Percentiles rank a stretch among this genome's conserved stretches.
Conservation (phyloP, 2,888 invertebrate genomes). For the Eupsilia transversa region DNA sequence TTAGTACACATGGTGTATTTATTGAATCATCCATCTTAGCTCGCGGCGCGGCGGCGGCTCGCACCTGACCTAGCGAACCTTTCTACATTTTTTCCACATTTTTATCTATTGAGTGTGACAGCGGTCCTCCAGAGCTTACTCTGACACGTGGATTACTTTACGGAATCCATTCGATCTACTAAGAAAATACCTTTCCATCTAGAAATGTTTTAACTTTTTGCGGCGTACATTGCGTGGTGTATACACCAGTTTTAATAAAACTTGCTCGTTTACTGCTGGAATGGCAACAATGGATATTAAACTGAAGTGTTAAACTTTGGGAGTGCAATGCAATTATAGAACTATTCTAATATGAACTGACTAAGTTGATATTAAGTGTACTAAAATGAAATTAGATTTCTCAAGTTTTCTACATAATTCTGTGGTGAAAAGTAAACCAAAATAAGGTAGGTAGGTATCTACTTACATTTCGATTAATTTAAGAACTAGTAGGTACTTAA, state of each 20-base stretch:
- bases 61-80: conserved; percentile 52
- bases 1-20: conserved; percentile 48
- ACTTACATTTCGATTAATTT: no score
- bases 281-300: conserved; percentile 31
- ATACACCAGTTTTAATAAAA: background rate
- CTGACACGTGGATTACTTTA: conserved; percentile 54
- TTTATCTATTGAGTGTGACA: conserved; percentile 60
- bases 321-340: conserved; percentile 18
- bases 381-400: background rate
- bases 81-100: conserved; percentile 53
- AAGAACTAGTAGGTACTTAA: no score
- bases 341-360: background rate
- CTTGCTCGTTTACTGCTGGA: conserved; percentile 18
- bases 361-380: conserved; percentile 7
- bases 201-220: conserved; percentile 15
- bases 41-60: conserved; percentile 20
- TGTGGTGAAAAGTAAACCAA: no score
- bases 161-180: conserved; percentile 58
- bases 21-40: conserved; percentile 52
- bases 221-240: conserved; percentile 31
- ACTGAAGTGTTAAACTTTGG: conserved; percentile 19
- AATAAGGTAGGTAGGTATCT: no score
- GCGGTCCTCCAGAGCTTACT: conserved; percentile 46
- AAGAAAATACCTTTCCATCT: conserved; percentile 50
- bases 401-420: background rate